Percentiles rank a stretch among this genome's conserved stretches.
These are phyloP conservation scores for Drosophila repleta DNA, from an alignment of 1,140 invertebrate genomes.

Conservation along the genomic window DNA sequence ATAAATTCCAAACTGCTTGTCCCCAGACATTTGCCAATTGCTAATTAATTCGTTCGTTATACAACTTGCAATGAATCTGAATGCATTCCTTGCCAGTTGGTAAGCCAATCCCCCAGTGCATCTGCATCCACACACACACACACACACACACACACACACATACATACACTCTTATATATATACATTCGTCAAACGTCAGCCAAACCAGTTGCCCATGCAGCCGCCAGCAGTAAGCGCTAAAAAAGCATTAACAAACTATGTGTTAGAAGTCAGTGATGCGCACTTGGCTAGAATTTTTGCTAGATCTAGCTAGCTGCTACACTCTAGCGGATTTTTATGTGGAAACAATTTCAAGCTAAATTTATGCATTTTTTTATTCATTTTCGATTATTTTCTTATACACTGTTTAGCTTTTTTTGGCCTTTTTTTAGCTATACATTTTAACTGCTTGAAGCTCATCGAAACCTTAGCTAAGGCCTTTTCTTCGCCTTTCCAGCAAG, in stretches of 20 bases:
- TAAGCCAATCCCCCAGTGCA: slow-evolving; percentile 47
- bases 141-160: neutral
- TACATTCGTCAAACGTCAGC: slow-evolving; percentile 10
- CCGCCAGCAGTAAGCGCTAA: slow-evolving; percentile 7
- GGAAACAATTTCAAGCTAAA: no score
- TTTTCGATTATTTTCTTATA: no score
- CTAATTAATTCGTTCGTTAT: slow-evolving; percentile 70
- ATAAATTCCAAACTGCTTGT: slow-evolving; percentile 36
- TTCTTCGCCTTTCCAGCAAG: no score
- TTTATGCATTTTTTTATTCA: neutral
- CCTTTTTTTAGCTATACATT: no score
- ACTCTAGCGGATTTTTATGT: no score
- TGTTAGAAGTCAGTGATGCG: neutral
- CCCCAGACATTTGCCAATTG: slow-evolving; percentile 38
- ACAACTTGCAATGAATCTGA: slow-evolving; percentile 72
- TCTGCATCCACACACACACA: slow-evolving; percentile 34
- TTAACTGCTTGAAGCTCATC: no score
- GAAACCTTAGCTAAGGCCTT: no score
- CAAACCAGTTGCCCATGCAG: slow-evolving; percentile 21
- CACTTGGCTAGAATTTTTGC: neutral
- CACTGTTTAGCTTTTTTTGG: no score
- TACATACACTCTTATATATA: neutral
- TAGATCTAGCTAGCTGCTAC: neutral
- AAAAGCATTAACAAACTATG: slow-evolving; percentile 1
- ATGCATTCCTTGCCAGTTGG: slow-evolving; percentile 70